Conservation (phyloP, 2,797 vertebrate species). For the Percopsis omiscomaycus region DNA sequence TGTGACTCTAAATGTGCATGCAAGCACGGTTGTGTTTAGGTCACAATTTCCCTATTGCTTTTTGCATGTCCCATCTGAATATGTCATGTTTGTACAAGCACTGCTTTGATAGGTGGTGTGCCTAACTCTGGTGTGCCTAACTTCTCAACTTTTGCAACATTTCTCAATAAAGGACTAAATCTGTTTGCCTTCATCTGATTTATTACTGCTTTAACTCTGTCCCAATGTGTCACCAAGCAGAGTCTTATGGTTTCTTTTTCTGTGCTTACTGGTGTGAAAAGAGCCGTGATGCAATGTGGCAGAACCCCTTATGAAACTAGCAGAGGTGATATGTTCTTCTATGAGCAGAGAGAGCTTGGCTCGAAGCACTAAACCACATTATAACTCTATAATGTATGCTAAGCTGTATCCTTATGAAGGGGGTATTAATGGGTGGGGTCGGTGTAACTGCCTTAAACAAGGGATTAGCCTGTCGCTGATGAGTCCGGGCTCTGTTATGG, state of each 20-base stretch:
- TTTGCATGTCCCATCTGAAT: too few relatives aligned
- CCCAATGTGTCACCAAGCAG: slow-evolving; percentile 57
- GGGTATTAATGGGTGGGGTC: slow-evolving; percentile 81
- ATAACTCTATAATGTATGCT: slow-evolving; percentile 80
- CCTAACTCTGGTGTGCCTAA: slow-evolving; percentile 49
- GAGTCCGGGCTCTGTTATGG: slow-evolving; percentile 78
- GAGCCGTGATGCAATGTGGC: slow-evolving; percentile 54
- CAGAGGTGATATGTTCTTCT: slow-evolving; percentile 72
- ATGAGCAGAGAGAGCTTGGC: slow-evolving; percentile 55
- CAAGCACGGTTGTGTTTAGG: too few relatives aligned
- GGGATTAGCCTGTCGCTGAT: slow-evolving; percentile 82
- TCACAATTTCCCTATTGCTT: too few relatives aligned
- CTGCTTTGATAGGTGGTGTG: slow-evolving; percentile 36
- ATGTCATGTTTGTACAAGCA: slow-evolving; percentile 35
- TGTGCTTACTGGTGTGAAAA: slow-evolving; percentile 39
- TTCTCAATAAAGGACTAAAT: slow-evolving; percentile 61
- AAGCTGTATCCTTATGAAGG: slow-evolving; percentile 78
- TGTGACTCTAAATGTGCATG: too few relatives aligned
- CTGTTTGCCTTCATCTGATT: slow-evolving; percentile 59
- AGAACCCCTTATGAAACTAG: slow-evolving; percentile 66
- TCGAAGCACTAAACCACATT: slow-evolving; percentile 66
- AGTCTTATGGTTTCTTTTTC: slow-evolving; percentile 48
- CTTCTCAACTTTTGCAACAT: slow-evolving; percentile 52
- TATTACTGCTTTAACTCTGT: slow-evolving; percentile 57
- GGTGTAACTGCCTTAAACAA: slow-evolving; percentile 85